These are phyloP conservation scores for Craterocephalus amniculus DNA, from an alignment of 2,797 vertebrate genomes.

Conservation along the genomic window DNA sequence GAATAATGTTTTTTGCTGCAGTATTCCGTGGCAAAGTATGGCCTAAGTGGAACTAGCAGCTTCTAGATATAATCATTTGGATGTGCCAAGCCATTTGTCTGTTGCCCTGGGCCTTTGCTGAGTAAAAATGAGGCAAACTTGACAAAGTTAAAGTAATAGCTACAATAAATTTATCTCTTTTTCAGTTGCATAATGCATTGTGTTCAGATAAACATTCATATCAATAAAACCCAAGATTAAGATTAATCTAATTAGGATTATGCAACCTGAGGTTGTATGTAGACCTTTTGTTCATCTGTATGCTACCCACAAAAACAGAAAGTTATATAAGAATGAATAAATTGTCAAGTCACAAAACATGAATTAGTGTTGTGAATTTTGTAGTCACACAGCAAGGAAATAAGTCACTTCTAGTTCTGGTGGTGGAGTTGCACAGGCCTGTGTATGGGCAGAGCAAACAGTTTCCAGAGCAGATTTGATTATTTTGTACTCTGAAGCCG, in stretches of 20 bases:
- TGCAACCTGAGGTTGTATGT: neutral
- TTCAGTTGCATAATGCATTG: conserved; percentile 25
- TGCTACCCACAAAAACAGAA: neutral
- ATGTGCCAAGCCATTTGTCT: conserved; percentile 35
- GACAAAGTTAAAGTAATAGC: conserved; percentile 30
- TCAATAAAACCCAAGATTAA: neutral
- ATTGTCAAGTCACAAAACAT: neutral
- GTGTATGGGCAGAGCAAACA: neutral
- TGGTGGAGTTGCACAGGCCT: too few relatives aligned
- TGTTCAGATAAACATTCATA: conserved; percentile 24
- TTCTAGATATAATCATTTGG: conserved; percentile 49
- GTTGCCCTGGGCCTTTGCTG: conserved; percentile 24
- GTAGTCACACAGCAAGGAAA: neutral
- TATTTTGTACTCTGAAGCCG: neutral
- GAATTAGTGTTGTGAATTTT: neutral
- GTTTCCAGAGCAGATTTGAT: neutral
- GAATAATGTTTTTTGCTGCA: conserved; percentile 44
- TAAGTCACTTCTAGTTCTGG: neutral
- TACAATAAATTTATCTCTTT: conserved; percentile 27
- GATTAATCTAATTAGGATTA: neutral
- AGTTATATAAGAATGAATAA: neutral
- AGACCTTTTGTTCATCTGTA: neutral
- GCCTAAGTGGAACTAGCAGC: conserved; percentile 50
- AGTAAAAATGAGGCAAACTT: conserved; percentile 47
- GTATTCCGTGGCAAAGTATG: conserved; percentile 47